Evolutionary conservation across 2,797 vertebrate species (phyloP).

Genomic region (Pangasius larnaudii): DNA sequence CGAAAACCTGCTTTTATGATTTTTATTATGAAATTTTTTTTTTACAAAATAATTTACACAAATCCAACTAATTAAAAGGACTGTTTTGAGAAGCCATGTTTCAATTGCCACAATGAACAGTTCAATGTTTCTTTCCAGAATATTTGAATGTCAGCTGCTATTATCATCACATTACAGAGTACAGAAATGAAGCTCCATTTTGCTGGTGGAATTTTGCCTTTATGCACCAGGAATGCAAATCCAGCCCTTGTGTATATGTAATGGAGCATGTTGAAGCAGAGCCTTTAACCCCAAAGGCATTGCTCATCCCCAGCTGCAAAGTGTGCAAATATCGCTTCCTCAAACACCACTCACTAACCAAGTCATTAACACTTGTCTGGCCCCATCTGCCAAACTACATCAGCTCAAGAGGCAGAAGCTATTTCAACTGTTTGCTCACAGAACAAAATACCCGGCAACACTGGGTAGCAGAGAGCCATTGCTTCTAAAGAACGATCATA

Average conservation of each 20-base stretch:
- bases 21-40: background rate
- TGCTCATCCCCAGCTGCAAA: slow-evolving; percentile 10
- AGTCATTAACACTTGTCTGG: background rate
- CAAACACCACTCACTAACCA: background rate
- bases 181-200: background rate
- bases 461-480: background rate
- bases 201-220: background rate
- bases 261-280: slow-evolving; percentile 27
- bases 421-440: background rate
- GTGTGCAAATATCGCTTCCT: slow-evolving; percentile 12
- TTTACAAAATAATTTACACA: background rate
- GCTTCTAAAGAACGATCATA: background rate
- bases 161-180: background rate
- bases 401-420: background rate
- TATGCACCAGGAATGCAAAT: slow-evolving; percentile 29
- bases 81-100: background rate
- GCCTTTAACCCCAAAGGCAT: background rate
- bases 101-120: background rate
- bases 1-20: background rate
- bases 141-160: background rate
- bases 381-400: background rate
- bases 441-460: background rate
- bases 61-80: background rate
- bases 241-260: background rate
- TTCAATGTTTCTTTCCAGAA: background rate